phyloP scores from a whole-genome alignment of 2,797 vertebrate species.

The Helarctos malayanus region DNA sequence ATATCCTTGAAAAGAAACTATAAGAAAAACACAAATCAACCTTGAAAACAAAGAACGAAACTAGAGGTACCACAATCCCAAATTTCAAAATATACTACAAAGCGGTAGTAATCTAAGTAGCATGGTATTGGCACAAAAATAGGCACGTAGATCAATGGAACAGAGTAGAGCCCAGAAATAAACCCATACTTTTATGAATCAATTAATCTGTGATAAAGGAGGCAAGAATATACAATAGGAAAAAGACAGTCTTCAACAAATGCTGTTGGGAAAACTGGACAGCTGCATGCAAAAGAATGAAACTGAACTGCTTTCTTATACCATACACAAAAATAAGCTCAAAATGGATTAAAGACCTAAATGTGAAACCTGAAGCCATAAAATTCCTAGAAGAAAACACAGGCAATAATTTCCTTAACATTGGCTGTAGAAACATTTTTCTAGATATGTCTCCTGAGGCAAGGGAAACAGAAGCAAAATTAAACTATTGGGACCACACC shows the following conservation, averaged over 20 bases:
- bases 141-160: background rate
- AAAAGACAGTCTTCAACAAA: background rate
- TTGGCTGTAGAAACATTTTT: background rate
- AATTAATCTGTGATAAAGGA: background rate
- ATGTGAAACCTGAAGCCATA: background rate
- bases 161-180: background rate
- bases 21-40: background rate
- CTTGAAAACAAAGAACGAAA: background rate
- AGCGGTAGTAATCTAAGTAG: background rate
- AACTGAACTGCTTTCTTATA: background rate
- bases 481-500: background rate
- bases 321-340: background rate
- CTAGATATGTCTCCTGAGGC: background rate
- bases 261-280: background rate
- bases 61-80: background rate
- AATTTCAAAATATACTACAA: background rate
- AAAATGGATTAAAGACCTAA: background rate
- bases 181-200: background rate
- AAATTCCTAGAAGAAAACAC: background rate
- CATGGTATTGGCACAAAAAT: background rate
- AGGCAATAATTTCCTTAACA: background rate
- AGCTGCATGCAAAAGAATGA: background rate
- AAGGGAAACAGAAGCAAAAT: background rate
- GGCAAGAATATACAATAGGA: background rate
- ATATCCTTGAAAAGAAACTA: background rate